Base-by-base conservation (phyloP, 2,113 vertebrate genomes). In the Isurus oxyrinchus region DNA sequence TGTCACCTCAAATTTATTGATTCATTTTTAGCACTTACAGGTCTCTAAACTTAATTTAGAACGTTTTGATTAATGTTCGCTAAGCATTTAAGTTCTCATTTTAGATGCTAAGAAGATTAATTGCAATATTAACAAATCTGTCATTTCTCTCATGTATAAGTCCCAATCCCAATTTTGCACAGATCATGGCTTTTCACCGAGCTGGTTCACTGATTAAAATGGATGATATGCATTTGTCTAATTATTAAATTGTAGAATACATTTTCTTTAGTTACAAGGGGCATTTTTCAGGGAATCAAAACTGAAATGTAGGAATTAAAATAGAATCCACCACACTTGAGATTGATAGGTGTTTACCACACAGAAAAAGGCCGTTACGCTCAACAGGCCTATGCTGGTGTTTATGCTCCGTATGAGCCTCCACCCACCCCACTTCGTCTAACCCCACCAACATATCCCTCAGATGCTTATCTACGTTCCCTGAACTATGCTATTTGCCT, bases 61-160 rank as follows among this genome's bases (percentile, higher is more conserved):
- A 55, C 67, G 11, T 95, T 72, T 53, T 95, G 94, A 95, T 95
- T 95, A 95, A 95, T 95, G 94, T 53, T 95, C 31, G 25, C 94
- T 53, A 21, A 95, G 49, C 49, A 95, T 95, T 95, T 72, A 95
- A 72, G 66, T 95, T 95, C 67, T 53, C 94, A 95, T 95, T 76
- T 95, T 95, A 35, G 94, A 95, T 95, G 94, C 94, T 95, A 95
- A 95, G 66, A 95, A 95, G 94, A 95, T 95, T 95, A 95, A 95
- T 72, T 95, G 67, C 94, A 95, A 44, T 72, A 72, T 95, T 95
- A 95, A 55, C 67, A 95, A 95, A 95, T 95, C 94, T 53, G 67
- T 95, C 94, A 95, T 95, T 55, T 72, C 40, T 27, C 94, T 95
- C 94, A 35, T 55, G 66, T 55, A 35, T 23, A 53, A 25, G 66